phyloP scores from a whole-genome alignment of 2,888 invertebrate genomes.

The Ferrisia virgata region DNA sequence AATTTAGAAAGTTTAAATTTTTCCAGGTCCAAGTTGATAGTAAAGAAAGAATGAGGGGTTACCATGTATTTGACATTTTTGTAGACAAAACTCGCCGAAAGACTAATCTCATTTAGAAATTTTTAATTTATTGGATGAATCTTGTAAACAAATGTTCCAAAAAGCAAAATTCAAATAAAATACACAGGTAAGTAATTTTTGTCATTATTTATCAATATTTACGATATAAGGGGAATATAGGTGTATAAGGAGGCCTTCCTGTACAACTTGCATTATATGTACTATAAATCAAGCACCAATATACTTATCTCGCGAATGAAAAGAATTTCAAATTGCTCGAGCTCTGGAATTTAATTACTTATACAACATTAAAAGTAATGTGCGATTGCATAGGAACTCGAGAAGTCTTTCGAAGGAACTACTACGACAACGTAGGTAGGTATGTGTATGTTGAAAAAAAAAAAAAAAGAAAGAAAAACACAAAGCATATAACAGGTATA shows the following conservation, averaged over 20 bases:
- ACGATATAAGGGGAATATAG: neutral
- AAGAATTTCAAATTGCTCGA: neutral
- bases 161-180: neutral
- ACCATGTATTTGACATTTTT: too few species aligned
- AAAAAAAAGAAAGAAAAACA: neutral
- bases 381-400: slow-evolving; percentile 24
- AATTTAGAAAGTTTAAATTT: too few species aligned
- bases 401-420: slow-evolving; percentile 11
- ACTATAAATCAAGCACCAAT: neutral
- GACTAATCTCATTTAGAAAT: neutral
- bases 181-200: neutral
- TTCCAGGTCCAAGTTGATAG: too few species aligned
- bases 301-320: neutral
- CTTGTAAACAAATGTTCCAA: neutral
- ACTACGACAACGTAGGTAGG: neutral
- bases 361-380: neutral
- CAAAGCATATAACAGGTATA: neutral
- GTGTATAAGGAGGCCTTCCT: neutral
- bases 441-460: too few species aligned
- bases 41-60: too few species aligned
- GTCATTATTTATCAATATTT: neutral
- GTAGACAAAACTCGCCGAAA: neutral
- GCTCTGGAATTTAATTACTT: neutral
- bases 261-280: neutral
- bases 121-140: neutral